Evolutionary conservation across 92 coral and sea anemone genomes (phyloP), one percentile per base, ranked within the genome.

Genomic region (Zoanthus gigantus): DNA sequence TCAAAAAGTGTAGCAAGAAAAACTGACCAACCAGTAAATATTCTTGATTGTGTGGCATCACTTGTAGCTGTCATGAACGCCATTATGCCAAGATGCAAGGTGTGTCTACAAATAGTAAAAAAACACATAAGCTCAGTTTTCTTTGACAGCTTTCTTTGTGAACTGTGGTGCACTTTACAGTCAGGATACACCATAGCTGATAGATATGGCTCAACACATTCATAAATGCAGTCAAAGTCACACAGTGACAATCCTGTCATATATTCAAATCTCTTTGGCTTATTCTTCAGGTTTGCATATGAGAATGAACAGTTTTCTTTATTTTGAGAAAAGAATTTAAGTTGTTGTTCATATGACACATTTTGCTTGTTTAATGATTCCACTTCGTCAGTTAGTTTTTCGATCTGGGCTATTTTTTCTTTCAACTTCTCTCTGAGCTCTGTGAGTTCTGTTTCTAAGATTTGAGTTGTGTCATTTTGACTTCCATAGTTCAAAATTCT

Each of bases 101-200:
- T 83, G 77, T 83, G 92, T 65, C 92, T 76, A 77, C 92, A 83
- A 14, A 89, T 42, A 47, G 92, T 89, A 73, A 91, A 5, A 83
- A 87, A 83, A 73, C 91, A 91, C 86, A 91, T 67, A 54, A 91
- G 44, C 52, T 91, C 92, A 5, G 90, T 90, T 71, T 37, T 90
- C 69, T 90, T 85, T 56, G 83, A 9, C 47, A 89, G 61, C 74
- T 84, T 84, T 71, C 89, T 89, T 63, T 90, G 83, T 85, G 85
- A 82, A 37, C 42, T 37, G 42, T 37, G 42, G 72, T 85, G 85
- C 61, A 78, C 86, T 90, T 90, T 90, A 67, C 92, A 85, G 78
- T 90, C 89, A 15, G 92, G 89, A 31, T 90, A 90, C 15, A 79
- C 72, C 72, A 85, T 90, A 12, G 86, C 89, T 46, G 89, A 37